A percentile compares a stretch with the other conserved stretches of the same genome.
phyloP scores from a whole-genome alignment of 1,140 invertebrate genomes.

The Nasonia vitripennis region DNA sequence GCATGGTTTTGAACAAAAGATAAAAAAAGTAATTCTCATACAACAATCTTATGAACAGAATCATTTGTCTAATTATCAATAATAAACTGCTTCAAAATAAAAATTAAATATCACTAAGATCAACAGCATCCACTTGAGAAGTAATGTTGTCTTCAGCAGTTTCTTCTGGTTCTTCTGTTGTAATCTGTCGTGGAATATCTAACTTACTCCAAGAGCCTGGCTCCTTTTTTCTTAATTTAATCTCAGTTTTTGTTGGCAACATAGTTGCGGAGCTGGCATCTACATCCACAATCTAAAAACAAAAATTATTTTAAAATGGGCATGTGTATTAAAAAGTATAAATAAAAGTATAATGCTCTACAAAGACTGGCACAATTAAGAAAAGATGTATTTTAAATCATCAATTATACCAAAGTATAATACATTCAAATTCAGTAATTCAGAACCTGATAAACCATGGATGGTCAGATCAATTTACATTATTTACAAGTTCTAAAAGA shows the following conservation, averaged over 20 bases:
- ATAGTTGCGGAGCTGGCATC: conserved; percentile 84
- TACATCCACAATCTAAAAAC: conserved; percentile 82
- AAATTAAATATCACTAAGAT: conserved; percentile 68
- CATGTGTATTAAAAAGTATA: background rate
- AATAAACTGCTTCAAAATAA: background rate
- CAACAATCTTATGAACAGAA: background rate
- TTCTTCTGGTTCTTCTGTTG: conserved; percentile 54
- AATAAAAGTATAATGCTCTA: background rate
- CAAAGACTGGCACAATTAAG: background rate
- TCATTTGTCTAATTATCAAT: background rate
- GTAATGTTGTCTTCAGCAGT: conserved; percentile 64
- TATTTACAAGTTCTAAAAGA: background rate
- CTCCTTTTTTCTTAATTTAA: conserved; percentile 92
- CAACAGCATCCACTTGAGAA: conserved; percentile 73
- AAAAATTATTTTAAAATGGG: conserved; percentile 22
- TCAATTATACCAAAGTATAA: background rate
- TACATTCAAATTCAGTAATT: no score
- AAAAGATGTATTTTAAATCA: background rate
- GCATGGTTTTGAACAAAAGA: no score
- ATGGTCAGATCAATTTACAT: no score
- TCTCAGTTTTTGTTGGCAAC: conserved; percentile 95
- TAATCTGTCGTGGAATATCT: conserved; percentile 76
- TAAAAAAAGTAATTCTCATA: background rate
- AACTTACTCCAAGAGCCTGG: conserved; percentile 87
- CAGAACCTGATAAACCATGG: no score